Evolutionary conservation across 2,797 vertebrate species (phyloP).

Genomic region (Lutjanus argentimaculatus): DNA sequence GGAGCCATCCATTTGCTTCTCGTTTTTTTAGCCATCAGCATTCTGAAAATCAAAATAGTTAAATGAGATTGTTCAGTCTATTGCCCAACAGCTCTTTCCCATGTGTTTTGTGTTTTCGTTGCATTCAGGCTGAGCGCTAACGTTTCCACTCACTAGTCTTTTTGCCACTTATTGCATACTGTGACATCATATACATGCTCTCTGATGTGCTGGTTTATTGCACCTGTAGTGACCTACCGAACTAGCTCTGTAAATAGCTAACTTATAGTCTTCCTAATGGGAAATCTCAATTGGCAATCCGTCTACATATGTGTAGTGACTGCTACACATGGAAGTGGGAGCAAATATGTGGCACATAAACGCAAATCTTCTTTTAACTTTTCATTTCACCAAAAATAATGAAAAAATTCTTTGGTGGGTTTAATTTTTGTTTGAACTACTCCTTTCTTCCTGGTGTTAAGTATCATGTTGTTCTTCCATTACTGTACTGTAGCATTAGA

Average conservation of each 20-base stretch:
- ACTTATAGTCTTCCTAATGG: not conserved
- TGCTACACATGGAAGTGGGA: not conserved
- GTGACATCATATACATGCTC: too few species aligned
- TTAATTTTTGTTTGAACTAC: not conserved
- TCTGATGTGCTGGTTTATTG: not conserved
- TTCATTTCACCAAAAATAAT: not conserved
- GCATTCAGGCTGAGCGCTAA: too few species aligned
- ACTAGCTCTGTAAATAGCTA: not conserved
- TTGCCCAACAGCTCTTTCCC: too few species aligned
- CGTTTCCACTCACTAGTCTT: too few species aligned
- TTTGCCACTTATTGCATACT: too few species aligned
- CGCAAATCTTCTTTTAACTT: not conserved
- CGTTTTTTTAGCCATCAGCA: too few species aligned
- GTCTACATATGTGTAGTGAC: not conserved
- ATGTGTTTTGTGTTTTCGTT: too few species aligned
- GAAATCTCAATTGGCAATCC: not conserved
- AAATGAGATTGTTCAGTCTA: too few species aligned
- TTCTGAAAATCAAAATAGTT: too few species aligned
- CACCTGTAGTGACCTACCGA: slow-evolving; percentile 2
- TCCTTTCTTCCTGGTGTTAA: not conserved
- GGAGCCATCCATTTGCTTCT: too few species aligned
- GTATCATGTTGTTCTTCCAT: not conserved
- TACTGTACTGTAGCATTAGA: slow-evolving; percentile 4
- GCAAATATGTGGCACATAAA: not conserved
- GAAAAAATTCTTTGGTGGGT: not conserved